Conservation (phyloP, 2,113 vertebrate genomes). For the Cercocebus atys region DNA sequence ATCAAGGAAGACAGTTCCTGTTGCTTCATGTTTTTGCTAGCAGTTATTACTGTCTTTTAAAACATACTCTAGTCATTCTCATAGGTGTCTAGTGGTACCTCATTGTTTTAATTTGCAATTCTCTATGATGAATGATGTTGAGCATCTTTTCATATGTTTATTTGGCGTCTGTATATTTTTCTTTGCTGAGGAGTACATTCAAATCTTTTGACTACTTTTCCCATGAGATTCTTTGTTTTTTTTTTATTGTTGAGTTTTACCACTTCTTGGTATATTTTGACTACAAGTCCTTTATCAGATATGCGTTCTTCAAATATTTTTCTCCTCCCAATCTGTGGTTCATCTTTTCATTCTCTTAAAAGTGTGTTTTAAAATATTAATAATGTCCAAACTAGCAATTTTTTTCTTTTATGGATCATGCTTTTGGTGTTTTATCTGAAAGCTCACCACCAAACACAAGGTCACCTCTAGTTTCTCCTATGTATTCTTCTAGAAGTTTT, state of each 20-base stretch:
- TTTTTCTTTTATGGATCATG: not conserved
- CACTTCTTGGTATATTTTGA: not conserved
- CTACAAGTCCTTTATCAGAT: not conserved
- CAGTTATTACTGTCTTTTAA: not conserved
- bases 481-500: slow-evolving; percentile 1
- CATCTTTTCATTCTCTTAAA: not conserved
- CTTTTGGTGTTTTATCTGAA: not conserved
- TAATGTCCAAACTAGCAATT: not conserved
- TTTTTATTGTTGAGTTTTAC: not conserved
- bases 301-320: not conserved
- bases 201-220: not conserved
- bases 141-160: not conserved
- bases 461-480: not conserved
- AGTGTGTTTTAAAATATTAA: not conserved
- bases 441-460: not conserved
- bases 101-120: not conserved
- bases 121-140: not conserved
- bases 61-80: not conserved
- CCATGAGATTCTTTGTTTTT: not conserved
- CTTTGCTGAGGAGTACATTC: not conserved
- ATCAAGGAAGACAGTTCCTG: not conserved
- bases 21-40: not conserved
- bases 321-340: not conserved
- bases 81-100: not conserved
- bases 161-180: not conserved